phyloP scores from a whole-genome alignment of 2,888 invertebrate genomes.

The Sturmia bella region DNA sequence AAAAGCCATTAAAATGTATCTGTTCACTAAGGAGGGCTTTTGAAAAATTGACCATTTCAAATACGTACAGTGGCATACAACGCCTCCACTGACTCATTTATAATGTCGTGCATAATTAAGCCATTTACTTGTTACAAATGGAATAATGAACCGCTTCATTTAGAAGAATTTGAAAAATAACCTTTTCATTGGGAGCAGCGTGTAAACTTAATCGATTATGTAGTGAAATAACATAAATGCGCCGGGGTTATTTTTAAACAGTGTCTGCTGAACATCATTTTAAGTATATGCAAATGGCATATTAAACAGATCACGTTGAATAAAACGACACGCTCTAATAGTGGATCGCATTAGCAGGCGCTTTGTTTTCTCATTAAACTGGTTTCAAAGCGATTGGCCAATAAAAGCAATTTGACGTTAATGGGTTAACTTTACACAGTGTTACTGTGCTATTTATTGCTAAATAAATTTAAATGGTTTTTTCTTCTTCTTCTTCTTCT shows the following conservation, averaged over 20 bases:
- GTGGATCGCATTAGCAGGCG: neutral
- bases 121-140: neutral
- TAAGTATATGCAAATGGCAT: slow-evolving; percentile 46
- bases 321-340: slow-evolving; percentile 27
- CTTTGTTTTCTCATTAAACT: slow-evolving; percentile 1
- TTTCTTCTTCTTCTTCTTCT: slow-evolving; percentile 41
- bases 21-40: too few relatives aligned
- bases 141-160: neutral
- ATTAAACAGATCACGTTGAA: slow-evolving; percentile 48
- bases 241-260: slow-evolving; percentile 46
- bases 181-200: neutral
- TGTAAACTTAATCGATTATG: neutral
- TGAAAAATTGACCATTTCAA: too few relatives aligned
- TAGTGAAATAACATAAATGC: slow-evolving; percentile 2
- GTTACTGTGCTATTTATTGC: slow-evolving; percentile 57
- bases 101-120: too few relatives aligned
- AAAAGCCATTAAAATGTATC: too few relatives aligned
- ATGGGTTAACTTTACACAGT: slow-evolving; percentile 58
- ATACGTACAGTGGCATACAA: too few relatives aligned
- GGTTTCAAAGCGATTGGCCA: slow-evolving; percentile 13
- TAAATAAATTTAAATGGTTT: slow-evolving; percentile 55
- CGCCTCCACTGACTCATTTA: too few relatives aligned
- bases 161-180: neutral
- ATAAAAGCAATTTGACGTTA: slow-evolving; percentile 3
- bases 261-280: slow-evolving; percentile 21